Base-by-base conservation (phyloP, 2,888 invertebrate species). In the Stenodera caucasica region DNA sequence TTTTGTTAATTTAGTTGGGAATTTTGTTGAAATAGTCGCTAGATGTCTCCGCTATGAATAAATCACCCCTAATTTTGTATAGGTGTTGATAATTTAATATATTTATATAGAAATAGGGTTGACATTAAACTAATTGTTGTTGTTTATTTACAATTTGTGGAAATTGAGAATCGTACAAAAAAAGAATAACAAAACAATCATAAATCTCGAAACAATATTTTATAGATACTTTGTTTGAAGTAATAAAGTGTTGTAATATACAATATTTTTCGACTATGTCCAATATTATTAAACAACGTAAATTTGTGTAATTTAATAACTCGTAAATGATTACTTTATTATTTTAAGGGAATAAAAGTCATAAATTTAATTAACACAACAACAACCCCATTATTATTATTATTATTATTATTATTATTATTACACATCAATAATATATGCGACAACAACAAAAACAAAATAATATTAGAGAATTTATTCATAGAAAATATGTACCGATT, bases 261-360 rank as follows among this genome's bases (percentile, higher is more conserved):
- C 58, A 57, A 60, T 56, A 29, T 11, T n/a, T 18, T 18, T 21
- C 23, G 6, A 49, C 30, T 53, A 40, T 40, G 18, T 40, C 18
- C 40, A 40, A 40, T 18, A 40, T 37, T 26, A 37, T 12, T 21
- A 11, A 18, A 11, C 6, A n/a, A 35, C 35, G 14, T 14, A 35
- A 7, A 57, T 82, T 83, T 84, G 84, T 84, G 82, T 84, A 83
- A 84, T 84, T 84, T 84, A 84, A 84, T 85, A 84, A 84, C 84
- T 84, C 83, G 83, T 79, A 83, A 84, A 84, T 84, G 84, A 85
- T 85, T 84, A 81, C 72, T 70, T 64, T 68, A 40, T 40, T 40
- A 40, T 40, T 40, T 72, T 66, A 72, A 65, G 69, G 65, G 70
- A 67, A 65, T 64, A 64, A 68, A 63, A 67, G 66, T 66, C 71